Base-by-base conservation (phyloP, 2,113 vertebrate species). In the Nesospiza acunhae region DNA sequence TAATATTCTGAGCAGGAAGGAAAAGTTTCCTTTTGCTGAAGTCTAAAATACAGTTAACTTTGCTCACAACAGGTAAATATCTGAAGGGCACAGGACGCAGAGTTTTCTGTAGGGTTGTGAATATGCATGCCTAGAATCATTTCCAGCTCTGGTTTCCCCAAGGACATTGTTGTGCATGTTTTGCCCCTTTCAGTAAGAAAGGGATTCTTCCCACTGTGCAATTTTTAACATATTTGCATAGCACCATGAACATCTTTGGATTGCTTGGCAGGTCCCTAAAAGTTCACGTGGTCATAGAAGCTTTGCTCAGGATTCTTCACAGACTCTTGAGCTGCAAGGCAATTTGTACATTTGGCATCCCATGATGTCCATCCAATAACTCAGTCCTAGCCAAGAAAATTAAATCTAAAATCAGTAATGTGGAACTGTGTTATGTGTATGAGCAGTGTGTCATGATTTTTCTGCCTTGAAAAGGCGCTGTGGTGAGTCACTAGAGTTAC, bases 301-400 rank as follows among this genome's bases (percentile, higher is more conserved):
- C 17, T 89, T 90, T 6, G 19, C 52, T 78, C 64, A 67, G 69
- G 41, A 60, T 78, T 92, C 95, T 92, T 92, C 83, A 88, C 64
- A 90, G 63, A 68, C 41, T 82, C 63, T 81, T 44, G 60, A 92
- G 49, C 50, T 93, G 68, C 47, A 78, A 84, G 86, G 79, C 64
- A 87, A 49, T 87, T 90, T 64, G n/a, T 95, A 86, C 83, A 46
- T 91, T 95, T 92, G 88, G 72, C 69, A 95, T 92, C 72, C 94
- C 68, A 68, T 78, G 64, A 46, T 96, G 73, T 94, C 90, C 87
- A 80, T 92, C 76, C 85, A 90, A 64, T 72, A 93, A 84, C 76
- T 81, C 83, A 81, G 68, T 33, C 23, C 64, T 72, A 89, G 72
- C 56, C 94, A 96, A 92, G 85, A 68, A 96, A 93, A 96, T 89